These are phyloP conservation scores for Aeoliscus strigatus DNA, from an alignment of 2,797 vertebrate species.

Conservation along the genomic window DNA sequence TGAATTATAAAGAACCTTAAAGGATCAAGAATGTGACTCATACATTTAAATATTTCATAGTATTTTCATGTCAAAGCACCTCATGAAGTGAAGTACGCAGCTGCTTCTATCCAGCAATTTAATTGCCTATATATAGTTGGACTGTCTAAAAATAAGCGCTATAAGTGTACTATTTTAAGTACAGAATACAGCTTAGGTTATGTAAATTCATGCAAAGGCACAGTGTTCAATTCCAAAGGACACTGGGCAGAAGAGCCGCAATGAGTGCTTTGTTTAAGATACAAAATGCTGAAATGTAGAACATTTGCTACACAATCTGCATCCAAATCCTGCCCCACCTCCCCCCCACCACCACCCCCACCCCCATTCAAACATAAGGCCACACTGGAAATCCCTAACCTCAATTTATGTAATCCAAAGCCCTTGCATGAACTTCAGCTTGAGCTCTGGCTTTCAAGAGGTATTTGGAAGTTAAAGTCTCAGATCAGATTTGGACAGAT, in stretches of 20 bases:
- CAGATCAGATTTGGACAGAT: constrained; percentile 82
- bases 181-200: not conserved
- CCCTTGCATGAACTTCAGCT: constrained; percentile 70
- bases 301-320: constrained; percentile 31
- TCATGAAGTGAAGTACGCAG: constrained; percentile 34
- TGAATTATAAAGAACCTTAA: constrained; percentile 88
- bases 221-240: constrained; percentile 33
- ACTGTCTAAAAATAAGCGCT: constrained; percentile 4
- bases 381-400: constrained; percentile 66
- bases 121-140: constrained; percentile 32
- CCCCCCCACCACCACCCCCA: too few relatives aligned
- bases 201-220: constrained; percentile 8
- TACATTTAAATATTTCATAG: constrained; percentile 74
- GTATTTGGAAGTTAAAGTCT: constrained; percentile 81
- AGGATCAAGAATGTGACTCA: constrained; percentile 77
- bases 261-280: constrained; percentile 31
- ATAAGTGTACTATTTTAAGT: constrained; percentile 1
- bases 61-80: constrained; percentile 66
- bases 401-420: constrained; percentile 74
- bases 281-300: constrained; percentile 23
- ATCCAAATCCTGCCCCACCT: constrained; percentile 37
- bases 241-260: constrained; percentile 10
- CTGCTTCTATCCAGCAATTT: constrained; percentile 41
- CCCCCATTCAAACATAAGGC: constrained; percentile 56
- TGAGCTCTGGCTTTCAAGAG: constrained; percentile 76